Evolutionary conservation across 1,140 invertebrate species (phyloP).

Genomic region (Cheumatopsyche charites): DNA sequence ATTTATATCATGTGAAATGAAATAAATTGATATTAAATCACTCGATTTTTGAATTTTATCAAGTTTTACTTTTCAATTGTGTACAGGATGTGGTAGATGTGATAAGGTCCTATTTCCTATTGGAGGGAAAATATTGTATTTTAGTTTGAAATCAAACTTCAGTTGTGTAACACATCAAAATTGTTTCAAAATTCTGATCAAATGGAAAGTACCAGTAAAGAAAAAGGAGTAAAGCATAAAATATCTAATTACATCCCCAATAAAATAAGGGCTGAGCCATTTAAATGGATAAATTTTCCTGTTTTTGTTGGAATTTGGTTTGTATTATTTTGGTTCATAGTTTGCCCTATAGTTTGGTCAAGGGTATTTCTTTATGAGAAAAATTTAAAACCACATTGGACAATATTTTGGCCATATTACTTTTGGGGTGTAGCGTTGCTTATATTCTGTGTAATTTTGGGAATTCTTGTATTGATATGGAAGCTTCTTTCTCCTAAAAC

Average conservation of each 20-base stretch:
- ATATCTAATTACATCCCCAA: conserved; percentile 30
- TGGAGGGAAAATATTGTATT: no score
- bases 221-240: background rate
- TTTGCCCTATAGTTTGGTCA: conserved; percentile 41
- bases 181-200: no score
- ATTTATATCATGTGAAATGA: no score
- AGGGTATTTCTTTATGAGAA: conserved; percentile 20
- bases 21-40: background rate
- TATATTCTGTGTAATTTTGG: conserved; percentile 40
- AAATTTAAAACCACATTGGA: conserved; percentile 4
- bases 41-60: background rate
- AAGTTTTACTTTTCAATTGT: background rate
- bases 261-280: conserved; percentile 37
- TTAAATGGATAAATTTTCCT: conserved; percentile 45
- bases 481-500: conserved; percentile 22
- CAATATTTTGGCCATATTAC: conserved; percentile 31
- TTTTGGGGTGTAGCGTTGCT: conserved; percentile 40
- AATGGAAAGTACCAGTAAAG: background rate
- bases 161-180: no score
- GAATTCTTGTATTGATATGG: conserved; percentile 37
- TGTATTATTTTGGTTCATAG: conserved; percentile 43
- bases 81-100: conserved; percentile 29
- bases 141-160: no score
- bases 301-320: conserved; percentile 42
- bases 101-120: conserved; percentile 12